Conservation (phyloP, 2,113 vertebrate genomes). For the Coregonus clupeaformis region DNA sequence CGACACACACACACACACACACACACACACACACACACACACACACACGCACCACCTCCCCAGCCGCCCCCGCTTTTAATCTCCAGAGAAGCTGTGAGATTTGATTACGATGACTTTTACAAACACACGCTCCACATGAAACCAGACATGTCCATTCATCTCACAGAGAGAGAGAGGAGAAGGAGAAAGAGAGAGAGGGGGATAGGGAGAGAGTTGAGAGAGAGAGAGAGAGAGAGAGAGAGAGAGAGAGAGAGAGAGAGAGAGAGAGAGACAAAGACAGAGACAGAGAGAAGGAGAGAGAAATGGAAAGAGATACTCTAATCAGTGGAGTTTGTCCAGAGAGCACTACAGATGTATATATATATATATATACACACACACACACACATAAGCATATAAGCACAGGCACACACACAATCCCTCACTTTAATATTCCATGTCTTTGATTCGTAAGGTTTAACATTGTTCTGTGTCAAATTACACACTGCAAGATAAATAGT, state of each 20-base stretch:
- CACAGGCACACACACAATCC: conserved; percentile 18
- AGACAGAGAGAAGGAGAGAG: no score
- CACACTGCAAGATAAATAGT: conserved; percentile 71
- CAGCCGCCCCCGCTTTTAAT: conserved; percentile 59
- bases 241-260: conserved; percentile 10
- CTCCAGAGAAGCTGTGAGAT: conserved; percentile 64
- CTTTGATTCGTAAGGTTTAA: conserved; percentile 57
- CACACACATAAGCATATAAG: no score
- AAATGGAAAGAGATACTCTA: no score
- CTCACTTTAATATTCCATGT: conserved; percentile 68
- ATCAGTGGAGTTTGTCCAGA: no score
- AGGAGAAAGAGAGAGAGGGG: conserved; percentile 12
- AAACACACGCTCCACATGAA: conserved; percentile 62
- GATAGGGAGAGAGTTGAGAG: conserved; percentile 28
- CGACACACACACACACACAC: no score
- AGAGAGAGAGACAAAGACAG: neutral
- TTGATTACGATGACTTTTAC: conserved; percentile 72
- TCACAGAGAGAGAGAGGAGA: conserved; percentile 21
- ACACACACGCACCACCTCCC: conserved; percentile 17
- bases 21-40: no score
- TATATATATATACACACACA: neutral
- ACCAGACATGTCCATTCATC: conserved; percentile 69
- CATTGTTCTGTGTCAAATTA: conserved; percentile 75
- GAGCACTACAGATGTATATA: neutral
- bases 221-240: no score